Evolutionary conservation across 2,888 invertebrate species (phyloP).

Genomic region (Amblyjoppa fuscipennis): DNA sequence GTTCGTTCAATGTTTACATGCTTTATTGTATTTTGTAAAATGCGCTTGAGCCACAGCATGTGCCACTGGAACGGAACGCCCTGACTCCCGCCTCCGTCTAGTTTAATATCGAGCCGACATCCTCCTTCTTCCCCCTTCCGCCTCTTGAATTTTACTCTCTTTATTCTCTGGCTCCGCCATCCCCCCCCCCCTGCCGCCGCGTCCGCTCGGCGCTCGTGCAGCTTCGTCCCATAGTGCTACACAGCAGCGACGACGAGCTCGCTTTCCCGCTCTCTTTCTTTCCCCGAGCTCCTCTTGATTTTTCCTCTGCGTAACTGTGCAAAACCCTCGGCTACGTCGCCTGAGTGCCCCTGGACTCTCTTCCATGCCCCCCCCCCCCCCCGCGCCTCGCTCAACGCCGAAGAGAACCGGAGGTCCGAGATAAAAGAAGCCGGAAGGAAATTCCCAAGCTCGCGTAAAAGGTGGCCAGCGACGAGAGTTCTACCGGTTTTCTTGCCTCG

Average conservation of each 20-base stretch:
- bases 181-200: background rate
- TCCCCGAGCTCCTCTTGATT: slow-evolving; percentile 35
- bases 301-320: slow-evolving; percentile 11
- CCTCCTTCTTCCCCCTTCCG: background rate
- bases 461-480: background rate
- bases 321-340: slow-evolving; percentile 26
- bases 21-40: background rate
- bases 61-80: slow-evolving; percentile 16
- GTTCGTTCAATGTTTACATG: background rate
- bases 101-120: slow-evolving; percentile 39
- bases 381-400: background rate
- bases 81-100: slow-evolving; percentile 10
- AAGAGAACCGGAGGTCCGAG: slow-evolving; percentile 39
- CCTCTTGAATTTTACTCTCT: slow-evolving; percentile 31
- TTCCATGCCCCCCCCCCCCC: background rate
- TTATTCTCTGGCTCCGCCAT: slow-evolving; percentile 2
- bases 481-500: background rate
- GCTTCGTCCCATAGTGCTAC: slow-evolving; percentile 14
- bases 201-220: background rate
- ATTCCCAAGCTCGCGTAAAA: slow-evolving; percentile 39
- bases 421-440: slow-evolving; percentile 51
- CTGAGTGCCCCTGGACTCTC: slow-evolving; percentile 32
- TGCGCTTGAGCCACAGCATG: slow-evolving; percentile 7
- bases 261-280: slow-evolving; percentile 37
- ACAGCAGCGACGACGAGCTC: slow-evolving; percentile 8